Evolutionary conservation across 2,113 vertebrate species (phyloP).

Genomic region (Anoplopoma fimbria): DNA sequence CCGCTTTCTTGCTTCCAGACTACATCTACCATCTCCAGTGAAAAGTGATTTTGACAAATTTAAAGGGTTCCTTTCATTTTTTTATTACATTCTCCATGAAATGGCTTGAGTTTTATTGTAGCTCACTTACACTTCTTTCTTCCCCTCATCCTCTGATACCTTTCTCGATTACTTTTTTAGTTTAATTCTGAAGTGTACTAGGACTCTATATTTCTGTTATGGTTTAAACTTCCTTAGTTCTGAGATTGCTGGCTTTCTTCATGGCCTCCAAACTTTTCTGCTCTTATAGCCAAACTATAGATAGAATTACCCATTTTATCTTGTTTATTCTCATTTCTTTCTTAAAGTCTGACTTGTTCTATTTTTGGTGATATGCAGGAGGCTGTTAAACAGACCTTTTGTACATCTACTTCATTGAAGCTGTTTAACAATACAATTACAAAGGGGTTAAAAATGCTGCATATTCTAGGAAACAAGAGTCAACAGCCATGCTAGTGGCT

Average conservation of each 20-base stretch:
- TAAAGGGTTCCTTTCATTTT: slow-evolving; percentile 17
- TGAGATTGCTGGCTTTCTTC: slow-evolving; percentile 13
- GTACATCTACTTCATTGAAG: neutral
- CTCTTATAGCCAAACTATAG: neutral
- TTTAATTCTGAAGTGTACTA: slow-evolving; percentile 28
- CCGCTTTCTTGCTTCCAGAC: neutral
- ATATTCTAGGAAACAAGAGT: neutral
- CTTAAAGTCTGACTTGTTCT: neutral
- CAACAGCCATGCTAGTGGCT: neutral
- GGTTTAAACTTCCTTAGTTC: slow-evolving; percentile 13
- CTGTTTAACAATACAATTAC: neutral
- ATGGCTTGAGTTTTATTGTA: slow-evolving; percentile 3
- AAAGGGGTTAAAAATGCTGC: neutral
- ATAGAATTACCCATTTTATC: slow-evolving; percentile 6
- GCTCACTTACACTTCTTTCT: neutral
- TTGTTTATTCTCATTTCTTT: slow-evolving; percentile 1
- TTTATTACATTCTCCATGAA: slow-evolving; percentile 8
- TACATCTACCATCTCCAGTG: neutral
- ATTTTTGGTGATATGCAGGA: neutral
- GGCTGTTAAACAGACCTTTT: neutral
- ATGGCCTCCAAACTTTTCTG: slow-evolving; percentile 19
- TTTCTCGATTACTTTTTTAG: slow-evolving; percentile 33
- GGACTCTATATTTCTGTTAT: slow-evolving; percentile 17
- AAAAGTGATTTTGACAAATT: neutral
- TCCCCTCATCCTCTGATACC: slow-evolving; percentile 15